Conservation (phyloP, 2,888 invertebrate genomes). For the Cremastinae sp. region DNA sequence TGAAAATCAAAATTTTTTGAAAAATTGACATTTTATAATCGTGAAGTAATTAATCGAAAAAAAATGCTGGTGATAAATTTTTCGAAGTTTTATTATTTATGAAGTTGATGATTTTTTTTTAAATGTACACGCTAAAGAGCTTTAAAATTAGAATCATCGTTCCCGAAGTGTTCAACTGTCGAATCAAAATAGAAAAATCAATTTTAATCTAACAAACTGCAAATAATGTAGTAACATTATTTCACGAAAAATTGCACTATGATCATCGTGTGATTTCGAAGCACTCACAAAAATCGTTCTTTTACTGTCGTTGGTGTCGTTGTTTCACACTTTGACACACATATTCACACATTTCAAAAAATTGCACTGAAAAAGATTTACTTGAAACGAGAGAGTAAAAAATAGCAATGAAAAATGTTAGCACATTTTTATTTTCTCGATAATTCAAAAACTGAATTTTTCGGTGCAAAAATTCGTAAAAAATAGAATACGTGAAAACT, state of each 20-base stretch:
- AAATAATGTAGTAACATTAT: conserved; percentile 21
- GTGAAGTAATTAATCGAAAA: no score
- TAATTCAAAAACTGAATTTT: conserved; percentile 9
- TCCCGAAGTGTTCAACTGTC: no score
- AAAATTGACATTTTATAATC: conserved; percentile 2
- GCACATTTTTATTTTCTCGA: not conserved
- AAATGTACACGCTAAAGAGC: no score
- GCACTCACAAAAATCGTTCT: conserved; percentile 46
- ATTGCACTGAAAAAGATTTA: conserved; percentile 22
- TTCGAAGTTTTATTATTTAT: no score
- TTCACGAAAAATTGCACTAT: conserved; percentile 26
- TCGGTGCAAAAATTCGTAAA: conserved; percentile 25
- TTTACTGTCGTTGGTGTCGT: conserved; percentile 59
- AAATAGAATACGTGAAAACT: not conserved
- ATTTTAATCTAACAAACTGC: not conserved
- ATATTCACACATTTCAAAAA: conserved; percentile 1
- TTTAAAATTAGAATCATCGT: no score
- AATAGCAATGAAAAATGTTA: not conserved
- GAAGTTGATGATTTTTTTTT: no score
- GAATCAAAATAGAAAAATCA: not conserved
- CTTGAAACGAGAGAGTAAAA: not conserved
- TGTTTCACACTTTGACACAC: conserved; percentile 34
- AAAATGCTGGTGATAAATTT: no score
- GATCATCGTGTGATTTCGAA: conserved; percentile 36
- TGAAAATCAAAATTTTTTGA: not conserved